Evolutionary conservation across 2,113 vertebrate genomes (phyloP).

Genomic region (Pelvicachromis taeniatus): DNA sequence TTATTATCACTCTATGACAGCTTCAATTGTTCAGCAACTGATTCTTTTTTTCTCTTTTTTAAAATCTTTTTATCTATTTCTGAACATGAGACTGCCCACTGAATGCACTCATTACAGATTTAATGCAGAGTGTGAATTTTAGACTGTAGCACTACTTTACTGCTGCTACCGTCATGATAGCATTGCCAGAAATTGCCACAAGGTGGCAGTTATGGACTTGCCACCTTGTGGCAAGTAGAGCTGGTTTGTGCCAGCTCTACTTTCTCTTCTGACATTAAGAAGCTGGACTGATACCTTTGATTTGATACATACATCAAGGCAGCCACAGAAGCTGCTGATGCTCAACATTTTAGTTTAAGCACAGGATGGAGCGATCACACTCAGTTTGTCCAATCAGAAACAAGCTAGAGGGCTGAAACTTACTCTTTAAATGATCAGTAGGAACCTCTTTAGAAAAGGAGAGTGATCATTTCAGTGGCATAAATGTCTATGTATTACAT

Average conservation of each 20-base stretch:
- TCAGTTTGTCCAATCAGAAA: background rate
- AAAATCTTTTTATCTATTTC: too few species aligned
- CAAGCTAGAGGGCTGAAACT: background rate
- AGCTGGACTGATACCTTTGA: background rate
- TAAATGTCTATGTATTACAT: background rate
- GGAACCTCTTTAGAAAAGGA: background rate
- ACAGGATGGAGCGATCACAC: background rate
- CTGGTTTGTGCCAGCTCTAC: too few species aligned
- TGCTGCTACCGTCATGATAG: background rate
- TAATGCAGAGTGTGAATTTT: background rate
- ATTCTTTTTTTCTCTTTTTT: background rate
- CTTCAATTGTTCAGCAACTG: background rate
- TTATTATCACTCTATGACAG: background rate
- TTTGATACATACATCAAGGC: background rate
- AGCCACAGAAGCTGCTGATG: background rate
- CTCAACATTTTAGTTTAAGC: background rate
- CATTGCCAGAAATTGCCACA: background rate
- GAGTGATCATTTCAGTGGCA: accelerated
- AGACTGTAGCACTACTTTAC: background rate
- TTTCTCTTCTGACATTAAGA: background rate
- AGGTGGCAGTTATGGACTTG: slow-evolving; percentile 34
- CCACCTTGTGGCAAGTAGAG: too few species aligned
- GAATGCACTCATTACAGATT: background rate
- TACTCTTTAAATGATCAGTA: background rate
- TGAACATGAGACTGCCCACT: background rate